Conservation (phyloP, 2,888 invertebrate genomes). For the Panzeria rudis region DNA sequence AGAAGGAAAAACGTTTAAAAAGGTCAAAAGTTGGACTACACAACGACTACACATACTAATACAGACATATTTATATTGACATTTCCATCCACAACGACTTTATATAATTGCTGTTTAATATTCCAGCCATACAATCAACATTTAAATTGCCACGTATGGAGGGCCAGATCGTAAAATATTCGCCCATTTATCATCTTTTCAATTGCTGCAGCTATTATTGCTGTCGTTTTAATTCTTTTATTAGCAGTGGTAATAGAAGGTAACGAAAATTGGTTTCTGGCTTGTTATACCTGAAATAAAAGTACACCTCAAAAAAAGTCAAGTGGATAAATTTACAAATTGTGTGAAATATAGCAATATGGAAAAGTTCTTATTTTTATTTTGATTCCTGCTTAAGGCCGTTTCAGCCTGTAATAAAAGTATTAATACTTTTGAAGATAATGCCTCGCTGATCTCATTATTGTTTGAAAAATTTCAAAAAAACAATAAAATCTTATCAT, state of each 20-base stretch:
- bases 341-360: too few species aligned
- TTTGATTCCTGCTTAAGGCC: too few species aligned
- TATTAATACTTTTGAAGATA: too few species aligned
- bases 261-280: constrained; percentile 5
- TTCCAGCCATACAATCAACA: constrained; percentile 35
- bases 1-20: constrained; percentile 1
- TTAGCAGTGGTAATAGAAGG: background rate
- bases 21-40: constrained; percentile 58
- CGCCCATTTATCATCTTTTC: constrained; percentile 64
- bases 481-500: too few species aligned
- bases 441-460: too few species aligned
- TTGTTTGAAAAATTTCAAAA: too few species aligned
- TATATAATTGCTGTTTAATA: constrained; percentile 35
- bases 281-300: background rate
- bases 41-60: constrained; percentile 44
- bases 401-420: too few species aligned
- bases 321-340: background rate
- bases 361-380: too few species aligned
- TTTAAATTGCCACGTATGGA: constrained; percentile 25
- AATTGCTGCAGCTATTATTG: constrained; percentile 43
- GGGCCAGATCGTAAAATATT: constrained; percentile 56
- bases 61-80: constrained; percentile 6
- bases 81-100: background rate
- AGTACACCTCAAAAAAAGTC: constrained; percentile 15
- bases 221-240: constrained; percentile 29